These are phyloP conservation scores for Leucophora obtusa DNA, from an alignment of 2,888 invertebrate genomes.

Conservation along the genomic window DNA sequence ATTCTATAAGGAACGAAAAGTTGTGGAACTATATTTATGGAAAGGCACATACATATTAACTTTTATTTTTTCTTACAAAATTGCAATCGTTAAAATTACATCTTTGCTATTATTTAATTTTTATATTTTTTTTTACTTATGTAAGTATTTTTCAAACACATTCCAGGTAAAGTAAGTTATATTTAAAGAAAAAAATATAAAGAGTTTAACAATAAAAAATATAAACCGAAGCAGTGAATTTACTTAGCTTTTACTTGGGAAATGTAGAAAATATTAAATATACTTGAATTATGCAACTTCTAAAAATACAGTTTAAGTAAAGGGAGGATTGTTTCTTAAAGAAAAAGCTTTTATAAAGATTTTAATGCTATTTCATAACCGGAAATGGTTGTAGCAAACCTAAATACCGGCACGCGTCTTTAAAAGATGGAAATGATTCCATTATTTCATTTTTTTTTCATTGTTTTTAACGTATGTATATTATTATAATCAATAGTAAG, in stretches of 20 bases:
- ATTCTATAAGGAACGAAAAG: no score
- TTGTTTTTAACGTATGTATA: conserved; percentile 41
- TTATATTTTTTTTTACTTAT: neutral
- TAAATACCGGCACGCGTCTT: conserved; percentile 57
- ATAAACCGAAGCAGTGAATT: no score
- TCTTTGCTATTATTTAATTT: neutral
- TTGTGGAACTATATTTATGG: neutral
- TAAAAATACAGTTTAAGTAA: neutral
- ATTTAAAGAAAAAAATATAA: neutral
- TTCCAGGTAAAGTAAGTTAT: conserved; percentile 9
- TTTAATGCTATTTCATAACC: conserved; percentile 10
- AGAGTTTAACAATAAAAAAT: neutral
- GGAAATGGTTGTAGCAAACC: conserved; percentile 26
- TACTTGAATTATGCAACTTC: neutral
- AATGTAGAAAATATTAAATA: no score
- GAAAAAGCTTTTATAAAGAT: conserved; percentile 5
- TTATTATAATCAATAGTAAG: conserved; percentile 43
- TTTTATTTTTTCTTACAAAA: conserved; percentile 2
- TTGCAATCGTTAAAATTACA: neutral
- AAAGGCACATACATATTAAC: neutral
- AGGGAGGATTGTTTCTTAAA: neutral
- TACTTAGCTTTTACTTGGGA: no score
- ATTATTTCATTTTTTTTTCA: conserved; percentile 46
- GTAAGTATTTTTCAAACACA: neutral
- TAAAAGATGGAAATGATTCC: conserved; percentile 31